Base-by-base conservation (phyloP, 1,140 invertebrate genomes). In the Phymastichus coffea region DNA sequence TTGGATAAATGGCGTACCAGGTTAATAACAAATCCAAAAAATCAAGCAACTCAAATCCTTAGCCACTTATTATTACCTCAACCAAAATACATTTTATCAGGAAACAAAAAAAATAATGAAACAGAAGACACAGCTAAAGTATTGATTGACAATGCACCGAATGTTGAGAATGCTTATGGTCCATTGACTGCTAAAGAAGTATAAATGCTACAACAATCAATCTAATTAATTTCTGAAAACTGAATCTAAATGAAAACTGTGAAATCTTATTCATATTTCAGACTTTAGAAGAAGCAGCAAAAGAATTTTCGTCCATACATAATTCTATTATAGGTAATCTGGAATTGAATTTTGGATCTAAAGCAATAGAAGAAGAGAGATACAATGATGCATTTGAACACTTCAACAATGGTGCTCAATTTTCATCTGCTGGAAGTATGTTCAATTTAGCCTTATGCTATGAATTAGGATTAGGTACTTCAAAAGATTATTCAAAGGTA, bases 381-480 rank as follows among this genome's bases (percentile, higher is more conserved):
- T 72, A 76, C 33, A 61, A 71, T 7, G 71, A 78, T 61, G 81
- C 80, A 12, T 44, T 79, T 12, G 64, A 68, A 48, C 76, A 78
- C 61, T 82, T 81, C 73, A 66, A 80, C 49, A 78, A 71, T 47
- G 84, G 85, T 53, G 81, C 83, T 25, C 75, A 76, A 52, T 72
- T 83, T 41, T 80, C 81, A 51, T 81, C 86, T 68, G 70, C 81
- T 58, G 80, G 80, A 62, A 86, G 85, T 53, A 71, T 82, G 37
- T 87, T 82, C 51, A 87, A 87, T 69, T 71, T 87, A 52, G 86
- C 79, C 26, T 66, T 86, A 2, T 87, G 85, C 67, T 82, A 86
- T 67, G 85, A 87, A 68, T 71, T 81, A 56, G 86, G 85, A 7
- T 66, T 86, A 44, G 86, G 85, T 61, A 82, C 84, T n/a, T 67